phyloP scores from a whole-genome alignment of 2,888 invertebrate species.

The Alitta virens region DNA sequence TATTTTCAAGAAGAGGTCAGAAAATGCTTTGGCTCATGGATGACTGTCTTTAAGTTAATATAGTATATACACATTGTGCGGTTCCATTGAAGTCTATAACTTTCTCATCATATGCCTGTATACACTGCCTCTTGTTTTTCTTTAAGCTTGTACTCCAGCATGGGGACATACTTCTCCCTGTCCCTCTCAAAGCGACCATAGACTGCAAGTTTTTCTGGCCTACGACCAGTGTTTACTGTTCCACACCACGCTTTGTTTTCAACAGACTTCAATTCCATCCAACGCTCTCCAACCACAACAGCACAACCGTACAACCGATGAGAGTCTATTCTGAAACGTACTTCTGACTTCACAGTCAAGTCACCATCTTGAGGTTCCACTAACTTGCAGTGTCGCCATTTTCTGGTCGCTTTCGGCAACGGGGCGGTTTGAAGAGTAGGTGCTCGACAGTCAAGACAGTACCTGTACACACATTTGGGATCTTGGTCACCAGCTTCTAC shows the following conservation, averaged over 20 bases:
- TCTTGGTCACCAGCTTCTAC: neutral
- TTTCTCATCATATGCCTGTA: no score
- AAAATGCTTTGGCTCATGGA: no score
- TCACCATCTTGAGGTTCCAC: slow-evolving; percentile 30
- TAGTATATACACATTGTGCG: no score
- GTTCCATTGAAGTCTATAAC: no score
- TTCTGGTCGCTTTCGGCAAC: slow-evolving; percentile 26
- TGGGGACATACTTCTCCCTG: slow-evolving; percentile 29
- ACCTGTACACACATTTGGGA: slow-evolving; percentile 20
- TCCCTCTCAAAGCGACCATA: slow-evolving; percentile 24
- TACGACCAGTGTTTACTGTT: neutral
- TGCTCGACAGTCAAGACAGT: slow-evolving; percentile 23
- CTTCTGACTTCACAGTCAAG: slow-evolving; percentile 11
- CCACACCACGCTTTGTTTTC: slow-evolving; percentile 1
- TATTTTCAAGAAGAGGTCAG: no score
- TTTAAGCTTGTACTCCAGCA: slow-evolving; percentile 27
- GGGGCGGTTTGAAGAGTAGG: slow-evolving; percentile 8
- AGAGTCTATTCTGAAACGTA: slow-evolving; percentile 28
- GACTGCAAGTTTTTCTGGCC: slow-evolving; percentile 21
- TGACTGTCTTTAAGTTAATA: no score
- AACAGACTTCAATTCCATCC: slow-evolving; percentile 9
- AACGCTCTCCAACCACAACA: slow-evolving; percentile 22
- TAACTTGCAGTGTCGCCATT: slow-evolving; percentile 28
- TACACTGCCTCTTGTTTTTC: neutral
- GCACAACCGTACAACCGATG: slow-evolving; percentile 23